Base-by-base conservation (phyloP, 2,888 invertebrate species). In the Tuberolachnus salignus region DNA sequence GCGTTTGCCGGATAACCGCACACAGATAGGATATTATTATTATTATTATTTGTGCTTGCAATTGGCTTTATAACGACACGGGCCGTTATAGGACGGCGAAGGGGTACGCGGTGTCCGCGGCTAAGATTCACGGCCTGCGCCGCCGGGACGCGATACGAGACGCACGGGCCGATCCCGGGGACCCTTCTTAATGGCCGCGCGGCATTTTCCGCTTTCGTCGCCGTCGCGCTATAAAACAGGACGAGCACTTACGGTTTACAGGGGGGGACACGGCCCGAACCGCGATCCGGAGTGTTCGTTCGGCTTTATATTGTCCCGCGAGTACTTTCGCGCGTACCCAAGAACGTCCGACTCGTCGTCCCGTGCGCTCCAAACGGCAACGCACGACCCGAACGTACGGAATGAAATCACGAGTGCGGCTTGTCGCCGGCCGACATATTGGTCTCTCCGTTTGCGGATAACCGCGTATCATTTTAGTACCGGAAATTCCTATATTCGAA, bases 101-200 rank as follows among this genome's bases (percentile, higher is more conserved):
- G 72, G 61, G 61, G 61, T 34, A 34, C 21, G 61, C 61, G 63
- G 19, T 61, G 59, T 59, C 72, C 23, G 57, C 42, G 11, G 51
- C n/a, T n/a, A 73, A 73, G 73, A 73, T 73, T 73, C 61, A 73
- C 42, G 61, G 34, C 21, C 21, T 19, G 51, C 55, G 42, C 75
- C 49, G 16, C 42, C 11, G 75, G 67, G 67, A 78, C 44, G 57
- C 49, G 9, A 16, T 64, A 46, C 23, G 55, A 74, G n/a, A n/a
- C n/a, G 57, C 55, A 67, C 19, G 19, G 57, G 67, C 75, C 75
- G 59, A 78, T 75, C 59, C 67, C n/a, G n/a, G n/a, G 34, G 16
- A 26, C 16, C 67, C 67, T 78, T 78, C 67, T 78, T 78, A 78
- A 78, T 67, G 75, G 75, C 14, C 21, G 67, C n/a, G 34, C 67